phyloP scores from a whole-genome alignment of 2,797 vertebrate species.

The Enteromius mattozi region DNA sequence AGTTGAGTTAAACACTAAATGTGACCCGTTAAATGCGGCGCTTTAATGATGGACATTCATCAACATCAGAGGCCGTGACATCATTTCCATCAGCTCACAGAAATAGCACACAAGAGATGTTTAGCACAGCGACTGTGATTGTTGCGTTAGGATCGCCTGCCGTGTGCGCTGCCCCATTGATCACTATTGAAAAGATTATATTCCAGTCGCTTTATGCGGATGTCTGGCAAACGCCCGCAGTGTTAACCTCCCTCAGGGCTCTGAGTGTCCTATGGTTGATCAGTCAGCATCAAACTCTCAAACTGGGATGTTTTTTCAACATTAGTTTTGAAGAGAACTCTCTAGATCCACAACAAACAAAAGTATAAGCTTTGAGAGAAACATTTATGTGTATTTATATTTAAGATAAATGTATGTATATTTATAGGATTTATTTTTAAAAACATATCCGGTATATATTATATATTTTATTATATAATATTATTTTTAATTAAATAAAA shows the following conservation, averaged over 20 bases:
- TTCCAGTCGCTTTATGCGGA: slow-evolving; percentile 24
- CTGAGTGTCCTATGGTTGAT: slow-evolving; percentile 27
- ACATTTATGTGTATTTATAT: not conserved
- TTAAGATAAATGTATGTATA: not conserved
- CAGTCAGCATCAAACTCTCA: slow-evolving; percentile 17
- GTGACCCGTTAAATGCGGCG: slow-evolving; percentile 26
- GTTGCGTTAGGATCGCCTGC: slow-evolving; percentile 39
- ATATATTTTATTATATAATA: not conserved
- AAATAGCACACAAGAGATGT: slow-evolving; percentile 46
- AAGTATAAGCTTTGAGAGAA: not conserved
- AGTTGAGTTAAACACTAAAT: slow-evolving; percentile 10
- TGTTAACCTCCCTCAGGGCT: slow-evolving; percentile 38
- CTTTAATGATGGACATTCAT: slow-evolving; percentile 51
- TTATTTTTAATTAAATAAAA: not conserved
- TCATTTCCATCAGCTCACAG: slow-evolving; percentile 40
- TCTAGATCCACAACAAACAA: not conserved
- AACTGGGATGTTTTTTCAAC: slow-evolving; percentile 25
- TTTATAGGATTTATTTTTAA: too few species aligned
- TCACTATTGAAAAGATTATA: slow-evolving; percentile 44
- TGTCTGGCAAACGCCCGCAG: slow-evolving; percentile 40
- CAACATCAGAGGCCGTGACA: slow-evolving; percentile 49
- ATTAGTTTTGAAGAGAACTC: slow-evolving; percentile 19
- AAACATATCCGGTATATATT: too few species aligned
- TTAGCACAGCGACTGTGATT: slow-evolving; percentile 38
- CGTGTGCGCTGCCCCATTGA: slow-evolving; percentile 46